These are phyloP conservation scores for Pristionchus arcanus DNA, from an alignment of 2,888 invertebrate species.

Conservation along the genomic window DNA sequence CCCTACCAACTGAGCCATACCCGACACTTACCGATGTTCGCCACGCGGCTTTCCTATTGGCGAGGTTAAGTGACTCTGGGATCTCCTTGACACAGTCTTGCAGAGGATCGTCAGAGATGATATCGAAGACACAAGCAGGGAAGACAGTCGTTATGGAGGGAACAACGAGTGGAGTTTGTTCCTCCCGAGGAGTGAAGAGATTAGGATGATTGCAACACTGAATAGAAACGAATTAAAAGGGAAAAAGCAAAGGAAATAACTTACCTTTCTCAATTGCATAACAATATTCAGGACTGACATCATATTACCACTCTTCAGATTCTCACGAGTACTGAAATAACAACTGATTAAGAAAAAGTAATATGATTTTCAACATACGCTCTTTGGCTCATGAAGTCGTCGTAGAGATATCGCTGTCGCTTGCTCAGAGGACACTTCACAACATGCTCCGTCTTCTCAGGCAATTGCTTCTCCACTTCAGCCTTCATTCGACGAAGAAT, in stretches of 20 bases:
- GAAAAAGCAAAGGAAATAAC: neutral
- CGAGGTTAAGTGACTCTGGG: constrained; percentile 62
- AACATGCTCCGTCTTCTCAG: constrained; percentile 95
- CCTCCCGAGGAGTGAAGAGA: constrained; percentile 96
- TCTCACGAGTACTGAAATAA: constrained; percentile 89
- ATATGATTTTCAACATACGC: constrained; percentile 35
- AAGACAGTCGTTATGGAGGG: constrained; percentile 57
- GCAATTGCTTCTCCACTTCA: constrained; percentile 98
- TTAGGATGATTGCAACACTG: constrained; percentile 93
- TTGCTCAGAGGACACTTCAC: constrained; percentile 94
- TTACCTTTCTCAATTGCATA: constrained; percentile 93
- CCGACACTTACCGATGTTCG: constrained; percentile 54
- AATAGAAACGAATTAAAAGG: constrained; percentile 7
- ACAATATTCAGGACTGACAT: constrained; percentile 95
- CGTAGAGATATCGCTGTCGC: constrained; percentile 96
- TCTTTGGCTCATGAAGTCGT: constrained; percentile 98
- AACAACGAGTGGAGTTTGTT: constrained; percentile 89
- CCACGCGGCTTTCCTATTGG: constrained; percentile 58
- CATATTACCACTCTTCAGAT: constrained; percentile 92
- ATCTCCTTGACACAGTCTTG: constrained; percentile 53
- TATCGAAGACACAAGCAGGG: constrained; percentile 63
- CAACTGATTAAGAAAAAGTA: neutral
- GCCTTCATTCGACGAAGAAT: constrained; percentile 92
- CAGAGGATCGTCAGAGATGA: constrained; percentile 57
- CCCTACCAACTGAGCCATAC: constrained; percentile 46